phyloP scores from a whole-genome alignment of 2,113 vertebrate genomes.

The Alethe diademata region DNA sequence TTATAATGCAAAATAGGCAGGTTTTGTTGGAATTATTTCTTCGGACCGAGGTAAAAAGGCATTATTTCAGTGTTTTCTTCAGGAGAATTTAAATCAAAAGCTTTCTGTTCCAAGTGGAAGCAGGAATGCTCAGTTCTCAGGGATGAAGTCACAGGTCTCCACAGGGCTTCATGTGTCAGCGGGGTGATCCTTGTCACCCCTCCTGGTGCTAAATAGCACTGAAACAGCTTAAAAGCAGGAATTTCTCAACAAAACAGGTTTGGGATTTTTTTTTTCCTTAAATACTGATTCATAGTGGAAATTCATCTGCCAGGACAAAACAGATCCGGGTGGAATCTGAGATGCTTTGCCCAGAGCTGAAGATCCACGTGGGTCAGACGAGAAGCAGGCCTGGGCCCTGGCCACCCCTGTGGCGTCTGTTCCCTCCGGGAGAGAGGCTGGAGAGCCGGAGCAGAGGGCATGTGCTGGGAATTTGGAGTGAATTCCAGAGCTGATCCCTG shows the following conservation, averaged over 20 bases:
- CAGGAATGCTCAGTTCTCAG: neutral
- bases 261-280: neutral
- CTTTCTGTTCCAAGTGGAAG: neutral
- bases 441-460: neutral
- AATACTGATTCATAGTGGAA: neutral
- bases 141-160: neutral
- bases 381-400: neutral
- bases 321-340: neutral
- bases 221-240: neutral
- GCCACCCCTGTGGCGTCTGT: neutral
- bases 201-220: fast-evolving
- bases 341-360: neutral
- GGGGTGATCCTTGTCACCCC: neutral
- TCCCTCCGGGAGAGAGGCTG: neutral
- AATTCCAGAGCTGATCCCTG: neutral
- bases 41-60: neutral
- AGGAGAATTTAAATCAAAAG: neutral
- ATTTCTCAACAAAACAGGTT: neutral
- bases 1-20: fast-evolving
- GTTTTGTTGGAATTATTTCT: neutral
- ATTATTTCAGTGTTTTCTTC: neutral
- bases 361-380: fast-evolving
- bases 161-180: fast-evolving
- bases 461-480: neutral
- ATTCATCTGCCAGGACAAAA: neutral